phyloP scores from a whole-genome alignment of 2,113 vertebrate species.

The Microcebus lehilahytsara region DNA sequence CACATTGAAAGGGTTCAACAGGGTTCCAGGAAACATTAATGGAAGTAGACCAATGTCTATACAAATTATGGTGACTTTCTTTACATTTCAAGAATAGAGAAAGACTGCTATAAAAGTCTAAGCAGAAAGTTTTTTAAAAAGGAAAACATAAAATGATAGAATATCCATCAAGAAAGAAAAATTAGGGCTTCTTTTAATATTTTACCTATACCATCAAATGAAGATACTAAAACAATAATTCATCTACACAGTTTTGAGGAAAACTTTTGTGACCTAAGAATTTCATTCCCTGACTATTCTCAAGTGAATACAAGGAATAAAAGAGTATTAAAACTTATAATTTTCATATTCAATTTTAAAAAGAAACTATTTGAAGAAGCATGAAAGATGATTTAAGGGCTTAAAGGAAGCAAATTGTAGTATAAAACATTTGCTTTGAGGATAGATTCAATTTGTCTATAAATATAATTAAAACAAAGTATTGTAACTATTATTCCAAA shows the following conservation, averaged over 20 bases:
- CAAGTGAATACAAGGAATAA: background rate
- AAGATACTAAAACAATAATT: background rate
- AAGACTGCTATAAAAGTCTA: background rate
- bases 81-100: background rate
- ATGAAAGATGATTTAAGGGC: background rate
- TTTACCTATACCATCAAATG: background rate
- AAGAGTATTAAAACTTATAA: background rate
- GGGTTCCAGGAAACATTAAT: background rate
- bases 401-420: background rate
- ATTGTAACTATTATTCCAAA: background rate
- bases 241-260: background rate
- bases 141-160: background rate
- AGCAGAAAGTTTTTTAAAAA: background rate
- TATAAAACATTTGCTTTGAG: background rate
- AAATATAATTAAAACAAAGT: background rate
- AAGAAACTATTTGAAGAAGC: background rate
- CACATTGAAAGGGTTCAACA: background rate
- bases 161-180: background rate
- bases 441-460: background rate
- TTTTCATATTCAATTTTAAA: background rate
- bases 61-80: background rate
- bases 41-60: background rate
- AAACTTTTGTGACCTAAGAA: background rate
- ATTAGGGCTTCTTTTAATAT: background rate
- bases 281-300: background rate